Evolutionary conservation across 2,888 invertebrate genomes (phyloP), one percentile per base, ranked within the genome.

Genomic region (Lasioglossum morio): DNA sequence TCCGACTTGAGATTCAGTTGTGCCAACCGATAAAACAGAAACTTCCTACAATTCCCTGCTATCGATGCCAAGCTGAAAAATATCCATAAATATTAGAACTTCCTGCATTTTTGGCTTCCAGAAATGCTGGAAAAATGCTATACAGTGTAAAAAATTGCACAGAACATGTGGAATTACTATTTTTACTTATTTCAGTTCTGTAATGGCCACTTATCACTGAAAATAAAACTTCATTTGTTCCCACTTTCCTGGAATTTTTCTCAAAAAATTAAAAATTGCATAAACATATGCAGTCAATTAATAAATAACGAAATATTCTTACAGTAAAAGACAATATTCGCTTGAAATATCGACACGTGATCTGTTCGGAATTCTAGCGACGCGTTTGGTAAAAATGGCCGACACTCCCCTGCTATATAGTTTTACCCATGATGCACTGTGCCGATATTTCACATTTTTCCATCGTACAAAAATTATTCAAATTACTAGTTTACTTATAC

Each of bases 1-100:
- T 89, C 87, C 88, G 77, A 81, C 46, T 53, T 16, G 7, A 40
- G 30, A 5, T 12, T 34, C 88, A 91, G 69, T 37, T 19, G 43
- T 4, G 87, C 91, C 92, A 93, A 91, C 78, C 2, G 4, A 2
- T 27, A 34, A 40, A 27, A 37, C 30, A 12, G 27, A 82, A 87
- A 88, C 63, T 69, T 43, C 27, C 78, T 77, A 73, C 2, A 1
- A 5, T 30, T 3, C 2, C 16, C 4, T 34, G 1, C 23, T 16
- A 48, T 19, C 40, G 23, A 14, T 40, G n/a, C 10, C 16, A 30
- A n/a, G 10, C n/a, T 57, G 57, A n/a, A 57, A 57, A 4, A 57
- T 57, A n/a, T n/a, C 4, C n/a, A n/a, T 3, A 43, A 12, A 12
- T 43, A n/a, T n/a, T n/a, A n/a, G n/a, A n/a, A n/a, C 12, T 43